A percentile compares a stretch with the other conserved stretches of the same genome.
phyloP scores from a whole-genome alignment of 2,888 invertebrate genomes.

The Aspidiotus rigidus region DNA sequence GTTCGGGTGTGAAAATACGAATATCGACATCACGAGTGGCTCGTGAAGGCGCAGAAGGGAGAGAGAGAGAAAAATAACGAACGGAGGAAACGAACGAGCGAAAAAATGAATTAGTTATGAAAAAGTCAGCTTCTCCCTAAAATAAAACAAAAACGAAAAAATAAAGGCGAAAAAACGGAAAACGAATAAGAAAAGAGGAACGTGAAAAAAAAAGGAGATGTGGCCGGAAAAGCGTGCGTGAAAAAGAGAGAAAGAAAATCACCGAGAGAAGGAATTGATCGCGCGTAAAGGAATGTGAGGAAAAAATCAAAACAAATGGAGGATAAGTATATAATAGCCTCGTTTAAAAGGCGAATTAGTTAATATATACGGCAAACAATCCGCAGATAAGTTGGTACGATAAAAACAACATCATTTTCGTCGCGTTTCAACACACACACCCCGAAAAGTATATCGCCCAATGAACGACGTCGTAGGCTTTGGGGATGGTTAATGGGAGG shows the following conservation, averaged over 20 bases:
- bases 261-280: conserved; percentile 27
- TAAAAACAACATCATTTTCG: conserved; percentile 33
- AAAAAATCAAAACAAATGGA: conserved; percentile 34
- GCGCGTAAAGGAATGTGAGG: conserved; percentile 31
- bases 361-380: conserved; percentile 34
- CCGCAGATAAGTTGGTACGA: conserved; percentile 33
- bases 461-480: conserved; percentile 28
- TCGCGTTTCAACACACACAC: conserved; percentile 28
- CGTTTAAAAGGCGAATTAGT: conserved; percentile 35
- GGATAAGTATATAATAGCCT: conserved; percentile 34
- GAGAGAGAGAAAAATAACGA: conserved; percentile 4
- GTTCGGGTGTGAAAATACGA: too few relatives aligned
- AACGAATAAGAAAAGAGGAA: conserved; percentile 11
- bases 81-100: not conserved
- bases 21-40: too few relatives aligned
- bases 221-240: not conserved
- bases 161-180: conserved; percentile 14
- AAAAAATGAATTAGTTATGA: not conserved
- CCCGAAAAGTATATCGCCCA: conserved; percentile 28
- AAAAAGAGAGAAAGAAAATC: conserved; percentile 10
- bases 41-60: too few relatives aligned
- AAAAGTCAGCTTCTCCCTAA: conserved; percentile 7
- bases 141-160: conserved; percentile 5
- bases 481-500: conserved; percentile 34
- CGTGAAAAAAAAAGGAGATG: conserved; percentile 13